These are phyloP conservation scores for Callionymus lyra DNA, from an alignment of 2,113 vertebrate genomes.

Conservation along the genomic window DNA sequence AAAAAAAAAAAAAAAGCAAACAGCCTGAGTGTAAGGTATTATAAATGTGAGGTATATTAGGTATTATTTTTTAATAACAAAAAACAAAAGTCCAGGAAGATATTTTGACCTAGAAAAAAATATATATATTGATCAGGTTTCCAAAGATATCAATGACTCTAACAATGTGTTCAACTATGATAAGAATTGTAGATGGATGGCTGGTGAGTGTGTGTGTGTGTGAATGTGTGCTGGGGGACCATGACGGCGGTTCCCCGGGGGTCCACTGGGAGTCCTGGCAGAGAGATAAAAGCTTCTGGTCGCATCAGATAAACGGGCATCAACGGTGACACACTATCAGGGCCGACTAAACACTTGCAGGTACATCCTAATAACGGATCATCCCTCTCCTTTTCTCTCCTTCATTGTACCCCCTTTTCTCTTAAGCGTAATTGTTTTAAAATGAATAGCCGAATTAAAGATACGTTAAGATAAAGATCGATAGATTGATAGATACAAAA, in stretches of 20 bases:
- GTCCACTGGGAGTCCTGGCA: constrained; percentile 40
- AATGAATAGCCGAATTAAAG: not conserved
- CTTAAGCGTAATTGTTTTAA: not conserved
- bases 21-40: constrained; percentile 25
- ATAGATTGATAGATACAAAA: too few relatives aligned
- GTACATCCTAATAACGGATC: constrained; percentile 48
- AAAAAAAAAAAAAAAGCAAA: constrained; percentile 51
- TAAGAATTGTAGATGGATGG: not conserved
- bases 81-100: constrained; percentile 51
- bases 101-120: constrained; percentile 39
- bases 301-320: constrained; percentile 55
- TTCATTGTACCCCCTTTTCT: not conserved
- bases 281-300: constrained; percentile 55
- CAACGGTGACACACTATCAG: constrained; percentile 53
- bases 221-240: not conserved
- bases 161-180: not conserved
- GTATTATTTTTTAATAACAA: constrained; percentile 22
- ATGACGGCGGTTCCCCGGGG: constrained; percentile 23
- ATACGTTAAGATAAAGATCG: too few relatives aligned
- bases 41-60: constrained; percentile 33
- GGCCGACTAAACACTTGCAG: constrained; percentile 22
- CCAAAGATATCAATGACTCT: not conserved
- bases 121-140: not conserved
- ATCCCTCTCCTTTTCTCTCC: not conserved
- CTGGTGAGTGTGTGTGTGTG: constrained; percentile 10